These are phyloP conservation scores for Leucoraja ocellata DNA, from an alignment of 2,797 vertebrate species.

Conservation along the genomic window DNA sequence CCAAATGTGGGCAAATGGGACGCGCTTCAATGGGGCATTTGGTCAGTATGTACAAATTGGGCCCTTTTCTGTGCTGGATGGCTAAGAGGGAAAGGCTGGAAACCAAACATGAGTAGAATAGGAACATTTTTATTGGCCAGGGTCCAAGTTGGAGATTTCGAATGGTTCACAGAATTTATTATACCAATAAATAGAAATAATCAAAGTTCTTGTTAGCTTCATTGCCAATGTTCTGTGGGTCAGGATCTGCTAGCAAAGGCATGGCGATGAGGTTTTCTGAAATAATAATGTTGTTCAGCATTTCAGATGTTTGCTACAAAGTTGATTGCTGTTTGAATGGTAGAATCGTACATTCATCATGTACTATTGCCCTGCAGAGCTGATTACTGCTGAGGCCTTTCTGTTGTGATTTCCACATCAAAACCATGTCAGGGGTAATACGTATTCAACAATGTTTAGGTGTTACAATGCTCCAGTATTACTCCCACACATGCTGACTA, in stretches of 20 bases:
- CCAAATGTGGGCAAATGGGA: too few species aligned
- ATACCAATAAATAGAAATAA: not conserved
- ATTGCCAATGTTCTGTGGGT: not conserved
- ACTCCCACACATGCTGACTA: slow-evolving; percentile 5
- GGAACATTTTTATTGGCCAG: too few species aligned
- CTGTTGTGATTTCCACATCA: slow-evolving; percentile 27
- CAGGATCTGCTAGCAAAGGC: not conserved
- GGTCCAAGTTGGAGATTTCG: not conserved
- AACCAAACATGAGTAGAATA: not conserved
- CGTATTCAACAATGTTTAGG: not conserved
- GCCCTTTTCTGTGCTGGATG: too few species aligned
- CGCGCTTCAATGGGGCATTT: too few species aligned
- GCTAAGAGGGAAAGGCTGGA: not conserved
- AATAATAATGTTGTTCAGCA: not conserved
- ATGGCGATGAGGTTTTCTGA: not conserved
- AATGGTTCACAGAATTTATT: not conserved
- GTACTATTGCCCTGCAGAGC: not conserved
- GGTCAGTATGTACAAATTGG: too few species aligned
- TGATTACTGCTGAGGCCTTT: slow-evolving; percentile 26
- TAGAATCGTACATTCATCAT: not conserved
- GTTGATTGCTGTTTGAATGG: not conserved
- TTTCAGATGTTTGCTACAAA: not conserved
- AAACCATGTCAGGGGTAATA: slow-evolving; percentile 15
- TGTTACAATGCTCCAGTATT: slow-evolving; percentile 20
- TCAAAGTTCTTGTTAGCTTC: not conserved